phyloP scores from a whole-genome alignment of 2,113 vertebrate species.

The Sula dactylatra region DNA sequence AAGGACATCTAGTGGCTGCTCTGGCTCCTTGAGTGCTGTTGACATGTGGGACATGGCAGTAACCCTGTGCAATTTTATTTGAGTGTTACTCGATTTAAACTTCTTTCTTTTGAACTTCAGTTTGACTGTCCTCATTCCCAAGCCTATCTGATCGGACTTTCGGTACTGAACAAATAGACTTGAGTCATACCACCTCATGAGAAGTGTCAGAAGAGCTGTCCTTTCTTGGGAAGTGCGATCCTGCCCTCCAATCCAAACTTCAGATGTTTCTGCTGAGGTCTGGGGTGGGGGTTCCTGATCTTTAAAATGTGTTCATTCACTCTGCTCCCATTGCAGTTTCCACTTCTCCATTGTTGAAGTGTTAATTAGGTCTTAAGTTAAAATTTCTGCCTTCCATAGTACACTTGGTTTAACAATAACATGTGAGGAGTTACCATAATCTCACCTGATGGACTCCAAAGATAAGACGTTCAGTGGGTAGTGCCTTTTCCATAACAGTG shows the following conservation, averaged over 20 bases:
- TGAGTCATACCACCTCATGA: not conserved
- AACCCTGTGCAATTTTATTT: not conserved
- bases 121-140: not conserved
- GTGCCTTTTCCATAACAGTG: not conserved
- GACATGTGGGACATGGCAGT: fast-evolving
- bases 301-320: not conserved
- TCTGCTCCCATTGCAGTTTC: not conserved
- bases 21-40: not conserved
- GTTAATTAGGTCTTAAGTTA: not conserved
- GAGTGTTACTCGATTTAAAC: not conserved
- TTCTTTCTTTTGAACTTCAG: not conserved
- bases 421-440: not conserved
- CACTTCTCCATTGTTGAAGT: not conserved
- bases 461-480: not conserved
- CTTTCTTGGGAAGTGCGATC: not conserved
- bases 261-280: not conserved
- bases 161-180: not conserved
- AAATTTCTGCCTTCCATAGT: not conserved
- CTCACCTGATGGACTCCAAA: not conserved
- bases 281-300: not conserved
- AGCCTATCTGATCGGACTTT: not conserved
- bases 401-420: not conserved
- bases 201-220: not conserved
- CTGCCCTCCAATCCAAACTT: not conserved
- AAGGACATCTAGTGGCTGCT: not conserved